Conservation (phyloP, 2,888 invertebrate genomes). For the Leptinotarsa rubiginosa region DNA sequence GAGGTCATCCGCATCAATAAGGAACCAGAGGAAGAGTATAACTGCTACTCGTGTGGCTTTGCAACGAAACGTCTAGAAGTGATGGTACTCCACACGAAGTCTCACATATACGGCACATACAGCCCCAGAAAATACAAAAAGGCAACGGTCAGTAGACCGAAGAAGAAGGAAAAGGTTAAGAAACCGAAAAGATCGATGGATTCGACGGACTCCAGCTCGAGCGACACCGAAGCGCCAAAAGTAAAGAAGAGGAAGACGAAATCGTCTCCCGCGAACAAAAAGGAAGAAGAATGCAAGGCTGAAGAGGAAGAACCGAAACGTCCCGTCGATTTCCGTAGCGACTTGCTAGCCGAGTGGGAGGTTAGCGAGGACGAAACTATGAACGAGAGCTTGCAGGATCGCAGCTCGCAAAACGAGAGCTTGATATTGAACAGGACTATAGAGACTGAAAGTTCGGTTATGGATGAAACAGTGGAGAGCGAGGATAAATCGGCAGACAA, state of each 20-base stretch:
- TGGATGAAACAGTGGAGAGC: background rate
- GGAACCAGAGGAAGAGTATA: constrained; percentile 50
- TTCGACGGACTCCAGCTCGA: constrained; percentile 40
- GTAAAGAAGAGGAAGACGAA: constrained; percentile 51
- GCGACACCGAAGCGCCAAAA: constrained; percentile 39
- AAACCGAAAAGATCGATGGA: constrained; percentile 29
- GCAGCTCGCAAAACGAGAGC: too few relatives aligned
- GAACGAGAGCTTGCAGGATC: constrained; percentile 3
- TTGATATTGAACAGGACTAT: background rate
- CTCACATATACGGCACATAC: constrained; percentile 71
- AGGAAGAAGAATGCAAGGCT: constrained; percentile 31
- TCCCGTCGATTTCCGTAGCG: constrained; percentile 74
- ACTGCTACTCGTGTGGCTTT: constrained; percentile 65
- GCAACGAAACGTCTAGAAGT: constrained; percentile 78
- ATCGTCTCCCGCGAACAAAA: constrained; percentile 65
- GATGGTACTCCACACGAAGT: constrained; percentile 79
- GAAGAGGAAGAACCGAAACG: constrained; percentile 55
- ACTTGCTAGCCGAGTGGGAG: constrained; percentile 83
- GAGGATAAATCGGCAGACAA: background rate
- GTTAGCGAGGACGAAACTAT: constrained; percentile 67
- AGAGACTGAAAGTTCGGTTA: constrained; percentile 1
- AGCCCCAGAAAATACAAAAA: constrained; percentile 50
- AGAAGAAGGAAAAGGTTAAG: constrained; percentile 38
- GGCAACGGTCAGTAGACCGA: constrained; percentile 23
- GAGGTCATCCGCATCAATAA: constrained; percentile 50